A percentile compares a stretch with the other conserved stretches of the same genome.
These are phyloP conservation scores for Mirza zaza DNA, from an alignment of 2,113 vertebrate genomes.

Conservation along the genomic window DNA sequence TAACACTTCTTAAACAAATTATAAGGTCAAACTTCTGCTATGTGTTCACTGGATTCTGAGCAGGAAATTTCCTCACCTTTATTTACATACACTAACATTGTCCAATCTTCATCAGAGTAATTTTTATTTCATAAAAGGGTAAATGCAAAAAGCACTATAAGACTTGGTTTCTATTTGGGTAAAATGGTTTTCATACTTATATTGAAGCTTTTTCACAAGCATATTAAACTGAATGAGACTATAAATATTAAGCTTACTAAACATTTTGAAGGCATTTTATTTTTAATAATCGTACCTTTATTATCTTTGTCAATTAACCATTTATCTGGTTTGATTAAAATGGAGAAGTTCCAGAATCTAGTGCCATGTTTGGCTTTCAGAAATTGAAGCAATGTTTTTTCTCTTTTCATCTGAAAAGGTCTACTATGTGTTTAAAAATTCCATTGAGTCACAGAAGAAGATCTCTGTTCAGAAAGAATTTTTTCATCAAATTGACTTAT, in stretches of 20 bases:
- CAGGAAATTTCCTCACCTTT: background rate
- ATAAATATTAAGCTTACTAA: background rate
- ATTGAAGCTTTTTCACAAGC: background rate
- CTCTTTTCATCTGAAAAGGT: background rate
- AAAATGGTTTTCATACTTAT: background rate
- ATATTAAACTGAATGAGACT: background rate
- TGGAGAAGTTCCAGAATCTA: background rate
- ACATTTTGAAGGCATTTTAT: background rate
- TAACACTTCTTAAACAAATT: background rate
- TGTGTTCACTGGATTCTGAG: background rate
- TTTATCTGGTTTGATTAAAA: background rate
- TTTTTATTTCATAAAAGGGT: background rate
- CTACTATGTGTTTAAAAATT: slow-evolving; percentile 7
- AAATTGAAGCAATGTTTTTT: background rate
- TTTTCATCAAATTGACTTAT: slow-evolving; percentile 30
- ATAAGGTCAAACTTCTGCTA: background rate
- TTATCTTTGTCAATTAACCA: background rate
- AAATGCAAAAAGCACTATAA: background rate
- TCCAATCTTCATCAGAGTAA: background rate
- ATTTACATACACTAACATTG: background rate
- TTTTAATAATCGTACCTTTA: background rate
- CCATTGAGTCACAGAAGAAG: background rate
- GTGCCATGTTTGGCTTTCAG: background rate
- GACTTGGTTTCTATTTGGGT: background rate
- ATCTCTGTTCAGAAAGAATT: slow-evolving; percentile 11